A percentile compares a stretch with the other conserved stretches of the same genome.
phyloP scores from a whole-genome alignment of 2,113 vertebrate species.

The Arvicanthis niloticus region DNA sequence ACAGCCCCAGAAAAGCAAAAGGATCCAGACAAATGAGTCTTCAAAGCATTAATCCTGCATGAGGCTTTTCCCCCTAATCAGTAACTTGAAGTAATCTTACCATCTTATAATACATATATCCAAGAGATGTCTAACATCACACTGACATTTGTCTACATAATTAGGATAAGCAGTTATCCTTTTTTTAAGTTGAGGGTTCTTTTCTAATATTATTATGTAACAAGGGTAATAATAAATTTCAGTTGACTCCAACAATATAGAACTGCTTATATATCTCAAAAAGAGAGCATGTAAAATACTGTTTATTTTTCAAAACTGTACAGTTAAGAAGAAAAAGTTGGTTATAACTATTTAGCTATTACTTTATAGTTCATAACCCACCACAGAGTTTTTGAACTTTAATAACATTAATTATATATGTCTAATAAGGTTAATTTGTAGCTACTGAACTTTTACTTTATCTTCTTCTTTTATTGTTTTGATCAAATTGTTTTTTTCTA shows the following conservation, averaged over 20 bases:
- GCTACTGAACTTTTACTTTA: neutral
- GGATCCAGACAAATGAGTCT: neutral
- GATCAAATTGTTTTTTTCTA: neutral
- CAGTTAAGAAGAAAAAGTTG: neutral
- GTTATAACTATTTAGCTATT: neutral
- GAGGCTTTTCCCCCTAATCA: neutral
- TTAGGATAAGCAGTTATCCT: neutral
- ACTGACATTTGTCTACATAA: neutral
- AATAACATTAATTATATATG: neutral
- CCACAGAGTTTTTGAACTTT: neutral
- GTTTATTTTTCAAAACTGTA: slow-evolving; percentile 29
- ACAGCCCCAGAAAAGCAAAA: neutral
- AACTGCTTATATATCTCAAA: neutral
- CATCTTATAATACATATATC: neutral
- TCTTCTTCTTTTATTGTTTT: neutral
- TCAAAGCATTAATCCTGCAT: neutral
- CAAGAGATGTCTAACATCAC: neutral
- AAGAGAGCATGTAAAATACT: neutral
- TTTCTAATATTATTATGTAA: neutral
- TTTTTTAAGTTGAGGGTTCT: neutral
- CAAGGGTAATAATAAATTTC: neutral
- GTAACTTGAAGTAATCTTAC: neutral
- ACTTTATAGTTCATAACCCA: neutral
- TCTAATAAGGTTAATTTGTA: neutral
- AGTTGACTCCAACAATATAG: neutral